Conservation (phyloP, 2,113 vertebrate species). For the Hiodon tergisus region DNA sequence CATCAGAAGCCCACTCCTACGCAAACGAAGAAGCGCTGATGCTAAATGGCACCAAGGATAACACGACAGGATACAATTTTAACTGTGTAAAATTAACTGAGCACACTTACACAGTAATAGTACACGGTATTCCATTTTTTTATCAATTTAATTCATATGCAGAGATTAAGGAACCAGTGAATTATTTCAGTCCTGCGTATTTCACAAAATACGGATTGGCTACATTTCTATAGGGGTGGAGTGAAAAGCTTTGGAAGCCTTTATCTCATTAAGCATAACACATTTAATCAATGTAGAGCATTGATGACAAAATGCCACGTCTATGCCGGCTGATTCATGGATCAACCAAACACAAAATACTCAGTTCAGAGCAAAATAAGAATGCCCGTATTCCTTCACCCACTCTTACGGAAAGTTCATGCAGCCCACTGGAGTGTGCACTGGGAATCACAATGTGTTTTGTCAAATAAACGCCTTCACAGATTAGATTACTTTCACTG, state of each 20-base stretch:
- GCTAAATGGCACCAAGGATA: background rate
- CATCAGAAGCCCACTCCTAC: background rate
- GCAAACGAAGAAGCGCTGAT: background rate
- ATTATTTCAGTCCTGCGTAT: background rate
- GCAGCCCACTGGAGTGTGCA: background rate
- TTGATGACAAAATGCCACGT: background rate
- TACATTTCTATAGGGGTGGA: background rate
- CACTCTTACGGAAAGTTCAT: constrained; percentile 27
- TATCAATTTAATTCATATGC: too few relatives aligned
- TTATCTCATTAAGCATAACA: background rate
- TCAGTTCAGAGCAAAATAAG: too few relatives aligned
- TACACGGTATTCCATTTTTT: too few relatives aligned
- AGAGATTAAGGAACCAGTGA: background rate
- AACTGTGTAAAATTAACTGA: too few relatives aligned
- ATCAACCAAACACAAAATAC: background rate
- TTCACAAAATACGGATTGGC: too few relatives aligned
- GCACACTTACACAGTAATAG: too few relatives aligned
- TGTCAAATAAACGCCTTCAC: background rate
- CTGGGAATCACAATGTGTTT: too few relatives aligned
- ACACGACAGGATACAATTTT: background rate
- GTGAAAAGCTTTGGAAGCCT: background rate
- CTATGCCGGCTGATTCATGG: background rate
- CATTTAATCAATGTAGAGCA: background rate
- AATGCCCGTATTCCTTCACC: constrained; percentile 29
- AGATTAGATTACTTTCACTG: background rate